A percentile compares a stretch with the other conserved stretches of the same genome.
Evolutionary conservation across 2,113 vertebrate species (phyloP).

Genomic region (Empidonax traillii): DNA sequence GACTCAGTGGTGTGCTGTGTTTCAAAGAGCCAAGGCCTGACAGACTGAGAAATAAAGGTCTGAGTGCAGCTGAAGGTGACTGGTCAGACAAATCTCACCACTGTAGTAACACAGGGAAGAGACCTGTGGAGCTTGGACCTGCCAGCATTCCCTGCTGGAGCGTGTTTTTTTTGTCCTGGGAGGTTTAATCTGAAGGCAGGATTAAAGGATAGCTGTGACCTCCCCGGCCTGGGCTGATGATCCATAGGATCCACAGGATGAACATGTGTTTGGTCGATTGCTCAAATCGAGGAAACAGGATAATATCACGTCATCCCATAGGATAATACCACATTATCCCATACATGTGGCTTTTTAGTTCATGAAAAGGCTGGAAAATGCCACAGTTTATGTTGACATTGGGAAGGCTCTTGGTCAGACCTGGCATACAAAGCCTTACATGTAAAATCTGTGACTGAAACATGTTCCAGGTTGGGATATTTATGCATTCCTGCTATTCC

Average conservation of each 20-base stretch:
- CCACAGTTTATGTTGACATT: background rate
- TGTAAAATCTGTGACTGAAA: background rate
- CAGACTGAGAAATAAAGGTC: background rate
- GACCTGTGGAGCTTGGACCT: background rate
- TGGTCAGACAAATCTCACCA: background rate
- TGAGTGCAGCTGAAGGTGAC: background rate
- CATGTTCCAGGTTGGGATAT: background rate
- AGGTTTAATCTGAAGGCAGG: background rate
- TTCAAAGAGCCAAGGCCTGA: background rate
- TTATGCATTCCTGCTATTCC: background rate
- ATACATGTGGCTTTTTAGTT: background rate
- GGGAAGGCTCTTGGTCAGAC: background rate
- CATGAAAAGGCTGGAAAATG: background rate
- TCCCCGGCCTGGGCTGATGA: background rate
- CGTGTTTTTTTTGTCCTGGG: background rate
- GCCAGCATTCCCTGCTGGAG: background rate
- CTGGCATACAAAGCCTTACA: accelerated
- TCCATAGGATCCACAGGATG: background rate
- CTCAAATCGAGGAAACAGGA: background rate
- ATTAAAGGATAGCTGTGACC: background rate
- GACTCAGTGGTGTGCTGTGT: background rate
- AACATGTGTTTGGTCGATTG: background rate
- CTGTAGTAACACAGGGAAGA: background rate
- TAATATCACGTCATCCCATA: background rate
- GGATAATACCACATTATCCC: background rate